Conservation (phyloP, 53 echinoderm and acorn worm genomes). For the Mesocentrotus franciscanus region DNA sequence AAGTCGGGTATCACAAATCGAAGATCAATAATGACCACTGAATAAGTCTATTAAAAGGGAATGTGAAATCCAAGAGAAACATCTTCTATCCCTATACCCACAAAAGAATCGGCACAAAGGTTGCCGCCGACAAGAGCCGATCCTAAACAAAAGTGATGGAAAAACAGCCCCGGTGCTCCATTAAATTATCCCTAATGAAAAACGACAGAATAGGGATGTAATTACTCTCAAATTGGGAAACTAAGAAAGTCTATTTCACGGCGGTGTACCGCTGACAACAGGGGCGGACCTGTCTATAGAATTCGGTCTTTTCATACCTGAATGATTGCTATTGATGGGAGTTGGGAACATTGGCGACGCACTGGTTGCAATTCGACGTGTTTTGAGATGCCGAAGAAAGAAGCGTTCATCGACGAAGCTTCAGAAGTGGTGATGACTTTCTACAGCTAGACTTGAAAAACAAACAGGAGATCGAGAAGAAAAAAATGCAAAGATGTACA, state of each 20-base stretch:
- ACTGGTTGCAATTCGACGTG: background rate
- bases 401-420: background rate
- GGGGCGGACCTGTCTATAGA: conserved; percentile 27
- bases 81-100: background rate
- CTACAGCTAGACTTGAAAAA: background rate
- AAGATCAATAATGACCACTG: conserved; percentile 43
- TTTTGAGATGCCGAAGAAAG: background rate
- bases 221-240: conserved; percentile 32
- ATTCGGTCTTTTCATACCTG: background rate
- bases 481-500: no score
- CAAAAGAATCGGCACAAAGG: conserved; percentile 48
- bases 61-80: conserved; percentile 13
- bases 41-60: conserved; percentile 6
- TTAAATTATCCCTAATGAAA: conserved; percentile 18
- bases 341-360: conserved; percentile 14
- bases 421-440: background rate
- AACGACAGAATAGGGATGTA: conserved; percentile 24
- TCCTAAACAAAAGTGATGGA: conserved; percentile 42
- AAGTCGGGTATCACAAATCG: conserved; percentile 25
- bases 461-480: background rate
- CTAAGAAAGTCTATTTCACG: conserved; percentile 54
- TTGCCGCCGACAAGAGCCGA: background rate
- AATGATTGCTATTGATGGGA: background rate
- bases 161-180: conserved; percentile 11
- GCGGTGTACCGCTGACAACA: conserved; percentile 26